Base-by-base conservation (phyloP, 1,140 invertebrate genomes). In the Macrosteles quadrilineatus region DNA sequence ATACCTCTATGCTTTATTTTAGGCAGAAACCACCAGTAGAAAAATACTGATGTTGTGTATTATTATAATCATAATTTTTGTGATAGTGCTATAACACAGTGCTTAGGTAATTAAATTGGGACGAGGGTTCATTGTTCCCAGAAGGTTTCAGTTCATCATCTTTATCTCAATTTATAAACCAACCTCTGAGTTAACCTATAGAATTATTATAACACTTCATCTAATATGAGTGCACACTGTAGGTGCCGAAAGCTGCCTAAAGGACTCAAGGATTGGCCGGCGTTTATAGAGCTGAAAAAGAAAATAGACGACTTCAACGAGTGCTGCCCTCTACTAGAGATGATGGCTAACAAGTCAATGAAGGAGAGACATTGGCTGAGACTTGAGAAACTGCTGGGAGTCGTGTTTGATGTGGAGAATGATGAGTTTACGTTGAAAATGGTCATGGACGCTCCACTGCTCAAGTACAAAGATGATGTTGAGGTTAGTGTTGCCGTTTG, bases 251-350 rank as follows among this genome's bases (percentile, higher is more conserved):
- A 90, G 75, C 80, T 96, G 36, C 94, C 94, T 0, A 89, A 87
- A 80, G 92, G 85, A 4, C 88, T 96, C 85, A 92, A 91, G 82
- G 90, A 93, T 68, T 96, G 94, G 93, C 91, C 91, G 1, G 94
- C 94, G 0, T 97, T 86, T 80, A 87, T 91, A 29, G 92, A 94
- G 73, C 80, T 96, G 57, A 95, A 93, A 73, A 92, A 91, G 72
- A 95, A 92, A 78, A 94, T 97, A 73, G 93, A 95, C 72, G 92
- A 96, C 74, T 96, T 96, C 76, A 95, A 91, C 77, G 91, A 95
- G 77, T 92, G 90, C 66, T 94, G 93, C 76, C 94, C 94, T 0
- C 77, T 96, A 19, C 81, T 96, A 14, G 92, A 95, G 78, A 77
- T 96, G 70, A 96, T 97, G 94, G 90, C 92, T 0, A 92, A 95